Conservation (phyloP, 2,888 invertebrate genomes). For the Xanthorhoe spadicearia region DNA sequence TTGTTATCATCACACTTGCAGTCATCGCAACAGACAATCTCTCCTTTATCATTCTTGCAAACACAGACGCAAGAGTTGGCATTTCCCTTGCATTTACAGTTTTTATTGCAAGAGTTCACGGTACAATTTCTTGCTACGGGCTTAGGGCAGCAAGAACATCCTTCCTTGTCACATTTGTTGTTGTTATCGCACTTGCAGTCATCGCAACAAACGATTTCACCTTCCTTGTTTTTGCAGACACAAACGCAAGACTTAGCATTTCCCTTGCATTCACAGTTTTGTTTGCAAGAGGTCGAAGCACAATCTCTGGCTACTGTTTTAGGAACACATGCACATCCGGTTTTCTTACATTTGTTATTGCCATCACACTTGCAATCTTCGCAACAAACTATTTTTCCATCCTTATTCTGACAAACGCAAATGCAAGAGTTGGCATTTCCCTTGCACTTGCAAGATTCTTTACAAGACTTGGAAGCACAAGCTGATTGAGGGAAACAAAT, state of each 20-base stretch:
- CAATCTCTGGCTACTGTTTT: background rate
- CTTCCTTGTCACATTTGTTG: background rate
- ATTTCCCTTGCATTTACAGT: constrained; percentile 8
- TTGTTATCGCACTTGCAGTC: constrained; percentile 21
- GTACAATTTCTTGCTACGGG: background rate
- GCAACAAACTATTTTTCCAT: constrained; percentile 38
- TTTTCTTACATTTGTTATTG: background rate
- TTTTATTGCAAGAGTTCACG: constrained; percentile 2
- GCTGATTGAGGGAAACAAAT: constrained; percentile 46
- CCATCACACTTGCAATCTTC: constrained; percentile 31
- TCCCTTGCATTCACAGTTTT: constrained; percentile 44
- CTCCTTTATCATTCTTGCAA: constrained; percentile 25
- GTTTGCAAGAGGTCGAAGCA: background rate
- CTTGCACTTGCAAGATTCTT: constrained; percentile 44
- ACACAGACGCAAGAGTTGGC: constrained; percentile 26
- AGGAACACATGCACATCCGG: background rate
- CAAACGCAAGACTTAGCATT: constrained; percentile 52
- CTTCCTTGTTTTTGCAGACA: constrained; percentile 46
- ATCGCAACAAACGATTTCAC: constrained; percentile 37
- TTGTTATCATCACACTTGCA: constrained; percentile 44
- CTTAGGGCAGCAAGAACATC: background rate
- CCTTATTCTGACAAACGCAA: constrained; percentile 47
- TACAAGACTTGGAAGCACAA: background rate
- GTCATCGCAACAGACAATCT: constrained; percentile 40
- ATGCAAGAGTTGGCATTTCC: constrained; percentile 49